These are phyloP conservation scores for Takifugu flavidus DNA, from an alignment of 2,113 vertebrate genomes.

Conservation along the genomic window DNA sequence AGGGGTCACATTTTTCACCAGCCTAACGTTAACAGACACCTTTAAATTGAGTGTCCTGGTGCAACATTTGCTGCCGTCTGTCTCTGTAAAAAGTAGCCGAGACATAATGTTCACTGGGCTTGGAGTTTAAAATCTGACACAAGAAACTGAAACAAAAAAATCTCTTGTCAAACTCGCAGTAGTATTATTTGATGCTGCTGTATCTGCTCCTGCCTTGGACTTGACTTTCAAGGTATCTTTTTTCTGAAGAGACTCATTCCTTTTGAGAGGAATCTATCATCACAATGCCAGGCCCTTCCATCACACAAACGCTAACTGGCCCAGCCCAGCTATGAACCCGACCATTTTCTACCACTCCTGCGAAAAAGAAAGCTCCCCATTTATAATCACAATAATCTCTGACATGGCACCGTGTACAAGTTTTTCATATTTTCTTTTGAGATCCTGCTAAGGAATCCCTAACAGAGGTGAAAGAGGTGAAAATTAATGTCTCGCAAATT, in stretches of 20 bases:
- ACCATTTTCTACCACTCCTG: conserved; percentile 46
- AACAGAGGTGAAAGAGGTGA: background rate
- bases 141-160: no score
- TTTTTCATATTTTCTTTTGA: background rate
- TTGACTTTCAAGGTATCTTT: conserved; percentile 31
- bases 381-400: conserved; percentile 24
- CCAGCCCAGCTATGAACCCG: conserved; percentile 22
- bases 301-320: conserved; percentile 30
- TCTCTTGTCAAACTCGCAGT: no score
- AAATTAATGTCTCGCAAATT: background rate
- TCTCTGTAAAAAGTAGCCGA: no score
- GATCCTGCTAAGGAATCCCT: background rate
- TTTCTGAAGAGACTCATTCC: conserved; percentile 25
- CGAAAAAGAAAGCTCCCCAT: conserved; percentile 43
- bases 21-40: no score
- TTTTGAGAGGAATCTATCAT: conserved; percentile 60
- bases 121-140: no score
- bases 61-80: no score
- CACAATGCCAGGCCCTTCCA: conserved; percentile 23
- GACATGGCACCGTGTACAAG: background rate
- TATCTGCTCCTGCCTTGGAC: conserved; percentile 38
- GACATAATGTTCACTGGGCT: no score
- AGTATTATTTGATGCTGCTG: background rate
- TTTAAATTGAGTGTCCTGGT: no score
- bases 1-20: no score